Percentiles rank a stretch among this genome's conserved stretches.
Conservation (phyloP, 1,140 invertebrate species). For the Drosophila prosaltans region DNA sequence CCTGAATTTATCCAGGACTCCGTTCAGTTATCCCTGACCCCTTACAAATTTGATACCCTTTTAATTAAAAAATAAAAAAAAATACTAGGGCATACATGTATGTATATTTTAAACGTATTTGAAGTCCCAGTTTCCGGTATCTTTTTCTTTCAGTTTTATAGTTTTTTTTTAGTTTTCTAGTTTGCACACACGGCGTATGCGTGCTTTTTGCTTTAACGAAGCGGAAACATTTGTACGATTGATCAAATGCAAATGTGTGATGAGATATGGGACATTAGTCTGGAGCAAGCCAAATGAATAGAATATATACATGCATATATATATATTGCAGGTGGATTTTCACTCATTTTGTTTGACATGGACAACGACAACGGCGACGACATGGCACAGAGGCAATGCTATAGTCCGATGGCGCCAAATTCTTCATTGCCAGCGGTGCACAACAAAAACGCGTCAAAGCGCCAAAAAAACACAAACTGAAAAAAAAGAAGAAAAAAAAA, state of each 20-base stretch:
- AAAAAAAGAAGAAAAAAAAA: background rate
- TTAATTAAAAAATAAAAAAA: too few species aligned
- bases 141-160: too few species aligned
- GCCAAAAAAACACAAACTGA: slow-evolving; percentile 50
- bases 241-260: background rate
- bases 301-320: background rate
- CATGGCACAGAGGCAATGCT: slow-evolving; percentile 5
- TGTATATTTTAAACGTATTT: too few species aligned
- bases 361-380: slow-evolving; percentile 40
- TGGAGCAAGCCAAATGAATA: background rate
- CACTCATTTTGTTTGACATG: slow-evolving; percentile 60
- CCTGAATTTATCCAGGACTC: too few species aligned
- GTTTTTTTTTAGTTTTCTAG: background rate
- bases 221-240: background rate
- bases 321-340: slow-evolving; percentile 26
- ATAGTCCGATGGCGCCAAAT: slow-evolving; percentile 65
- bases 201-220: background rate
- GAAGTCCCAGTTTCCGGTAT: too few species aligned
- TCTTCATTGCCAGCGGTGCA: slow-evolving; percentile 58
- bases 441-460: slow-evolving; percentile 66
- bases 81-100: too few species aligned
- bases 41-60: too few species aligned
- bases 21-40: too few species aligned
- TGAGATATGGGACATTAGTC: background rate
- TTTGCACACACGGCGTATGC: slow-evolving; percentile 3